phyloP scores from a whole-genome alignment of 2,888 invertebrate genomes.

The Elmis aenea region DNA sequence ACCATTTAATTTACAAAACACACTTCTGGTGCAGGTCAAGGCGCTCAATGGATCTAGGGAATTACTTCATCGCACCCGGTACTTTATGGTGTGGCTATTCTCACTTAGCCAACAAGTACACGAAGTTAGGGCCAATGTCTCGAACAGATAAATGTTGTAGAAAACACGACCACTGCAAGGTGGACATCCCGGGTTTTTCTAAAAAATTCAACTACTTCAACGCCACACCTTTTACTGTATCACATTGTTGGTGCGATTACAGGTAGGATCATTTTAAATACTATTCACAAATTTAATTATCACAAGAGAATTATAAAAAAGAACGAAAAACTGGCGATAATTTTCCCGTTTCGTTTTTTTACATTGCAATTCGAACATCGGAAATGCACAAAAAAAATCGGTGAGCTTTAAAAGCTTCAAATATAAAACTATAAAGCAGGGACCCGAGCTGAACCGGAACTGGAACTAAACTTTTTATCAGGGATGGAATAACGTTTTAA shows the following conservation, averaged over 20 bases:
- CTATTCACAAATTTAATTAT: background rate
- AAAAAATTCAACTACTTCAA: constrained; percentile 62
- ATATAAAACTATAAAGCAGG: too few relatives aligned
- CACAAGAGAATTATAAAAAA: background rate
- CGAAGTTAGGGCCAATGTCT: constrained; percentile 56
- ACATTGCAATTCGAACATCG: too few relatives aligned
- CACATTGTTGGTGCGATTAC: constrained; percentile 72
- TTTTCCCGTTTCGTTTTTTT: background rate
- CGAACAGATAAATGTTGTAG: constrained; percentile 68
- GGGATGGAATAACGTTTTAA: too few relatives aligned
- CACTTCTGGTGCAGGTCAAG: too few relatives aligned
- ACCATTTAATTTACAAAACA: too few relatives aligned
- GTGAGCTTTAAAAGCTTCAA: too few relatives aligned
- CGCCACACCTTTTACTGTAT: constrained; percentile 65
- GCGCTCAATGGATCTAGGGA: constrained; percentile 9
- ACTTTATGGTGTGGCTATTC: constrained; percentile 72
- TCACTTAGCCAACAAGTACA: constrained; percentile 54
- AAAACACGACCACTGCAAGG: constrained; percentile 65
- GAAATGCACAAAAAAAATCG: too few relatives aligned
- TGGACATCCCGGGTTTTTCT: constrained; percentile 57
- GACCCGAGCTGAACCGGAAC: too few relatives aligned
- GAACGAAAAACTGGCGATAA: background rate
- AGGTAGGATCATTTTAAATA: constrained; percentile 63
- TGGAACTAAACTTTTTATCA: too few relatives aligned
- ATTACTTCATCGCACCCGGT: constrained; percentile 57